A percentile compares a stretch with the other conserved stretches of the same genome.
Evolutionary conservation across 2,888 invertebrate genomes (phyloP).

Genomic region (Boloria selene): DNA sequence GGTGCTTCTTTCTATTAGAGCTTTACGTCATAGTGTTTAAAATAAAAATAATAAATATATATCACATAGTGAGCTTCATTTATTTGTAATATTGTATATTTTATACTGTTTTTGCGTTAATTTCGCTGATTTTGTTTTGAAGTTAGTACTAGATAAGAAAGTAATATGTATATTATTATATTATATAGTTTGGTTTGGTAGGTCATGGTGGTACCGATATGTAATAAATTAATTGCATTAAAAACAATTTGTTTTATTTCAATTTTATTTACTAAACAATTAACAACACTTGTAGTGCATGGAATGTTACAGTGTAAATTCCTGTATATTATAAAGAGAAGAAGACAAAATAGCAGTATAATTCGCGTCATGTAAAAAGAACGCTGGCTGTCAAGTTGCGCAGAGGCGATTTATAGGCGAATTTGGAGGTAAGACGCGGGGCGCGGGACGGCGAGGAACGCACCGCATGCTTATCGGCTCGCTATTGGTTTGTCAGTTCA

Average conservation of each 20-base stretch:
- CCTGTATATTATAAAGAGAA: no score
- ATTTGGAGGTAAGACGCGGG: no score
- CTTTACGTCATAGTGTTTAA: no score
- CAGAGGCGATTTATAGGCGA: no score
- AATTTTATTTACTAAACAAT: not conserved
- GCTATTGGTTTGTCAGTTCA: no score
- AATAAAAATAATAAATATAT: not conserved
- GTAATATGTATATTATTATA: not conserved
- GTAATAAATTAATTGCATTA: conserved; percentile 37
- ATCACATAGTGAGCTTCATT: not conserved
- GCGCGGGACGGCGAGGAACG: no score
- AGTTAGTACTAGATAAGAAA: conserved; percentile 2
- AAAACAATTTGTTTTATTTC: conserved; percentile 31
- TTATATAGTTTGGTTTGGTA: conserved; percentile 35
- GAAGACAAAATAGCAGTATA: no score
- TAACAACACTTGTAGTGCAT: no score
- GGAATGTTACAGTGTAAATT: no score
- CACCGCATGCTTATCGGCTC: no score
- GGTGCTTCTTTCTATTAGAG: conserved; percentile 10
- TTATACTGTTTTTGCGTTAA: not conserved
- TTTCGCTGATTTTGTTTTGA: not conserved
- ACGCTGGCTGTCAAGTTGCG: no score
- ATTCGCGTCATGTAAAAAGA: no score
- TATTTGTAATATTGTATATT: conserved; percentile 10
- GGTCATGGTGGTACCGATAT: conserved; percentile 32